Evolutionary conservation across 1,140 invertebrate species (phyloP), one percentile per base, ranked within the genome.

Genomic region (Phymastichus coffea): DNA sequence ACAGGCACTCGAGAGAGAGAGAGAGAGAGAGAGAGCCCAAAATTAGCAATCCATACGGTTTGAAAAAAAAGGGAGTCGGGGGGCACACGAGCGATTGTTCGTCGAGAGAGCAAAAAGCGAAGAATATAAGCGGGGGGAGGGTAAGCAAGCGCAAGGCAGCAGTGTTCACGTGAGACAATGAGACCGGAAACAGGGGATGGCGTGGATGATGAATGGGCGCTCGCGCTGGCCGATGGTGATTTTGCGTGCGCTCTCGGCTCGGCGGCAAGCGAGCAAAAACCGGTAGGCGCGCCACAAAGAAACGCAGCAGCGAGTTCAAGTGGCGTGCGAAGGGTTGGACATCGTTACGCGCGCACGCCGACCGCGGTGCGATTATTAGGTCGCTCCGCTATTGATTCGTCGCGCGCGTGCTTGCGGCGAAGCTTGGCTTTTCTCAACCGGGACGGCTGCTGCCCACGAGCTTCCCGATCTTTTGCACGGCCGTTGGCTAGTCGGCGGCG

Each of bases 201-300:
- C 61, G 64, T 57, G 68, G 67, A 77, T 78, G 76, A 78, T 77
- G 75, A 78, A 78, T 78, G 73, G 72, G n/a, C n/a, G n/a, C n/a
- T n/a, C n/a, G n/a, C 65, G 68, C 63, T 70, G 67, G 25, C 46
- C 71, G 72, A 77, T 77, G 76, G 74, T 73, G 67, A 66, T 74
- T 78, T 78, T 73, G 76, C 75, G 76, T 77, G 76, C 25, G 57
- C 35, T 51, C 54, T 43, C 44, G 62, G 48, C 56, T 26, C 63
- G 22, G 57, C 35, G 60, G 63, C n/a, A n/a, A 63, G 46, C 17
- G 30, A 40, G 19, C 20, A 59, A 52, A 30, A 63, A 30, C 28
- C 40, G 46, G 44, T 28, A 30, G 41, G 44, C 35, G 25, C 28
- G 40, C 55, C 17, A 44, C 57, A 63, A 66, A 70, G 68, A 69